These are phyloP conservation scores for Teleogryllus occipitalis DNA, from an alignment of 1,140 invertebrate genomes.

Conservation along the genomic window DNA sequence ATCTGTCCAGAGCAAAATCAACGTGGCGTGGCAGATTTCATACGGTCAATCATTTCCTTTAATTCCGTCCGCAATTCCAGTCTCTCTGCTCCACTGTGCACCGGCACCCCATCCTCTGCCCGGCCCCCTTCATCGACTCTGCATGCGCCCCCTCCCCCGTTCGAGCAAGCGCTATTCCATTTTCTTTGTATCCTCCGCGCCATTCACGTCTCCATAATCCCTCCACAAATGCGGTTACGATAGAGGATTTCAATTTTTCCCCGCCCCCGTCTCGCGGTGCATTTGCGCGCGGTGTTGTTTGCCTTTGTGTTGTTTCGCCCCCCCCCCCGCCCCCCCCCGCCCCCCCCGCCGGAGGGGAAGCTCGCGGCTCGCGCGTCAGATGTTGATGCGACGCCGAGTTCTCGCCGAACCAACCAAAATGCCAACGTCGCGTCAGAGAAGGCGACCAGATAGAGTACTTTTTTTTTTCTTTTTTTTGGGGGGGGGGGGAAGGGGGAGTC, in stretches of 20 bases:
- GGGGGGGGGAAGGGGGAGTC: no score
- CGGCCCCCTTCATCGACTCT: background rate
- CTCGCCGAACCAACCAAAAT: no score
- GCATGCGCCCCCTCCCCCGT: background rate
- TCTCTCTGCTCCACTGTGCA: background rate
- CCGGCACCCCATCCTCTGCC: background rate
- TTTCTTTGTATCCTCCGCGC: background rate
- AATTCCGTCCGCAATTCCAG: no score
- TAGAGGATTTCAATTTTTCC: background rate
- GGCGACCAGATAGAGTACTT: no score
- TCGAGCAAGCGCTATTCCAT: background rate
- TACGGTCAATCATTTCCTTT: no score
- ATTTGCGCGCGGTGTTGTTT: background rate
- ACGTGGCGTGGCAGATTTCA: no score
- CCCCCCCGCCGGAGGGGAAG: background rate
- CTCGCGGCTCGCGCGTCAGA: no score
- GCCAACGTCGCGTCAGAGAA: no score
- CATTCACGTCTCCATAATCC: background rate
- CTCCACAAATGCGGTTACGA: background rate
- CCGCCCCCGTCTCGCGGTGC: background rate
- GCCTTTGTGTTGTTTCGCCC: background rate
- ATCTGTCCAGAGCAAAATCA: no score
- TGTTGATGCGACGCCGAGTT: no score
- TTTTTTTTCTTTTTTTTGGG: no score
- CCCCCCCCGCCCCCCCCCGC: no score